phyloP scores from a whole-genome alignment of 2,797 vertebrate species.

The Phaenicophaeus curvirostris region DNA sequence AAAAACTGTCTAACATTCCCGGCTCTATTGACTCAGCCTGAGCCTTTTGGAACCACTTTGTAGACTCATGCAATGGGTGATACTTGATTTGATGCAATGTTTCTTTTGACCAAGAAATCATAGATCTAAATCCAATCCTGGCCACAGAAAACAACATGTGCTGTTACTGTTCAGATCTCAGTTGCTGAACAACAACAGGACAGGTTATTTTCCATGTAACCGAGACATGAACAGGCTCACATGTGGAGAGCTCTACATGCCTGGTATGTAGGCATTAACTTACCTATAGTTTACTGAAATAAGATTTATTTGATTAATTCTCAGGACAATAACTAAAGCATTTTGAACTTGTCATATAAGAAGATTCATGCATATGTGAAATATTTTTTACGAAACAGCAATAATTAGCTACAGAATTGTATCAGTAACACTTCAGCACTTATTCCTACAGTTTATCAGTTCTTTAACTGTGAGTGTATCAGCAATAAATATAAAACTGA shows the following conservation, averaged over 20 bases:
- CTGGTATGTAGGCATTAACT: neutral
- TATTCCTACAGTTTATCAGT: neutral
- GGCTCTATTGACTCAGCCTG: conserved; percentile 42
- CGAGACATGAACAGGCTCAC: neutral
- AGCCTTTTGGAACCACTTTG: conserved; percentile 23
- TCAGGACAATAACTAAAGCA: neutral
- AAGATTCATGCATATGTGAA: neutral
- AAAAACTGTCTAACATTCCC: conserved; percentile 28
- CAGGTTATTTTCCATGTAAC: neutral
- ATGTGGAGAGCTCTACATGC: neutral
- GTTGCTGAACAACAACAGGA: neutral
- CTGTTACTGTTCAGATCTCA: neutral
- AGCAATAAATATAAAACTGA: neutral
- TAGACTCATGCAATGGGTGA: neutral
- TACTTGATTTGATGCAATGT: neutral
- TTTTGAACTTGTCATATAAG: neutral
- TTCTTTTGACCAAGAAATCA: conserved; percentile 1
- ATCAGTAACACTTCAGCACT: neutral
- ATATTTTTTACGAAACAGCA: neutral
- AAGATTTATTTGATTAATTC: neutral
- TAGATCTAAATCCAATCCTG: neutral
- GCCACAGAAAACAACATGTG: neutral
- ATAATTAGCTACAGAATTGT: neutral
- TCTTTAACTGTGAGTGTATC: neutral
- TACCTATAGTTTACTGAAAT: neutral